phyloP scores from a whole-genome alignment of 2,888 invertebrate genomes.

The Volucella zonaria region DNA sequence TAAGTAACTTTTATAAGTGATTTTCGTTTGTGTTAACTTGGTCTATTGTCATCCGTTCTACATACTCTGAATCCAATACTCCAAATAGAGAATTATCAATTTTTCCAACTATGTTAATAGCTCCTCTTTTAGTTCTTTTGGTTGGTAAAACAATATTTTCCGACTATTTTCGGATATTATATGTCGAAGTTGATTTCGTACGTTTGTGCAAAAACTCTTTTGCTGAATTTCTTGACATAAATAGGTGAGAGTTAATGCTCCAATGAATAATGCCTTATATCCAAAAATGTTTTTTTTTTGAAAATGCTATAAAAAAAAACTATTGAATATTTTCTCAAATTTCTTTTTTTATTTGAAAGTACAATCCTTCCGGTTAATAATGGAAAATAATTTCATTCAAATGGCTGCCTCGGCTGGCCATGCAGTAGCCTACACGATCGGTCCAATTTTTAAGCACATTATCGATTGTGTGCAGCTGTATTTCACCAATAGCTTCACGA shows the following conservation, averaged over 20 bases:
- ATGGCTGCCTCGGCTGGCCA: no score
- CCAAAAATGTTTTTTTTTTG: no score
- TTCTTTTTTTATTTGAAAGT: no score
- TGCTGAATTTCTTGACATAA: constrained; percentile 4
- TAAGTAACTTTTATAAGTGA: no score
- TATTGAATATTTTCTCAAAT: no score
- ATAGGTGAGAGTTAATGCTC: constrained; percentile 19
- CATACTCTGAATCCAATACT: constrained; percentile 61
- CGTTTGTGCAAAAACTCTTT: constrained; percentile 1
- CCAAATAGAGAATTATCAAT: constrained; percentile 58
- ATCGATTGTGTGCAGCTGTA: no score
- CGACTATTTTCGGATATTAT: background rate
- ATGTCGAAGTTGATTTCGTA: constrained; percentile 21
- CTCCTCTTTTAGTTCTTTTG: constrained; percentile 25
- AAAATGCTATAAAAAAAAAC: no score
- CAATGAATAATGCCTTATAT: constrained; percentile 18
- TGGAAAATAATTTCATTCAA: no score
- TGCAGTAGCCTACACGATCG: no score
- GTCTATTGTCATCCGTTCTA: constrained; percentile 61
- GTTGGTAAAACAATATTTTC: constrained; percentile 8
- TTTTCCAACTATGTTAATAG: constrained; percentile 57
- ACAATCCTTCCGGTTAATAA: no score
- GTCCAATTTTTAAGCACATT: no score
- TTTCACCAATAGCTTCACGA: no score
- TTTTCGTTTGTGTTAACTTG: background rate